Evolutionary conservation across 2,888 invertebrate species (phyloP).

Genomic region (Pyralis farinalis): DNA sequence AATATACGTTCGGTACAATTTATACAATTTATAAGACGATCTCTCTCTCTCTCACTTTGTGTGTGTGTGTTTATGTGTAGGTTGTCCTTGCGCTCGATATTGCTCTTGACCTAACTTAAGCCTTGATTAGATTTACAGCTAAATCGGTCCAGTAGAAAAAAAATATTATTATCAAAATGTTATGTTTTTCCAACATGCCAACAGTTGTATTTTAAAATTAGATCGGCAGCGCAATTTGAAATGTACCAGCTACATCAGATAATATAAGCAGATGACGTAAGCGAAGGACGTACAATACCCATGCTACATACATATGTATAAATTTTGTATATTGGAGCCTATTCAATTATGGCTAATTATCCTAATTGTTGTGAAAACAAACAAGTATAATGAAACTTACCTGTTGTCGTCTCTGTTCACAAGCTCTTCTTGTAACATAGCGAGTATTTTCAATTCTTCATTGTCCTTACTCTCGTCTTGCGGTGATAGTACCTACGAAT

Average conservation of each 20-base stretch:
- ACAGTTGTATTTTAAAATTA: too few species aligned
- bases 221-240: too few species aligned
- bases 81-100: too few species aligned
- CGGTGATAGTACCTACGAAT: constrained; percentile 72
- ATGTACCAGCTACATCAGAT: constrained; percentile 7
- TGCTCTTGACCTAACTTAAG: too few species aligned
- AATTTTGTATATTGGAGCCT: constrained; percentile 13
- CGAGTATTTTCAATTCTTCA: constrained; percentile 89
- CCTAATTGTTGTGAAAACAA: constrained; percentile 14
- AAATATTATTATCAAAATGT: too few species aligned
- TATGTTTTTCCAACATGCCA: too few species aligned
- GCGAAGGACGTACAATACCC: constrained; percentile 17
- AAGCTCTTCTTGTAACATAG: constrained; percentile 88
- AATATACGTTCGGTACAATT: too few species aligned
- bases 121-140: too few species aligned
- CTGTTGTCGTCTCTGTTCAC: constrained; percentile 91
- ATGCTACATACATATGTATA: constrained; percentile 13
- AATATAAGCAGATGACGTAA: constrained; percentile 28
- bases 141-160: too few species aligned
- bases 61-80: too few species aligned
- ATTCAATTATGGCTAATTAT: constrained; percentile 15
- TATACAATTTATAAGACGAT: too few species aligned
- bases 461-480: constrained; percentile 78
- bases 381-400: constrained; percentile 68
- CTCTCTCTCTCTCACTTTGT: too few species aligned